These are phyloP conservation scores for Enteromius thamalakanensis DNA, from an alignment of 2,797 vertebrate species.

Conservation along the genomic window DNA sequence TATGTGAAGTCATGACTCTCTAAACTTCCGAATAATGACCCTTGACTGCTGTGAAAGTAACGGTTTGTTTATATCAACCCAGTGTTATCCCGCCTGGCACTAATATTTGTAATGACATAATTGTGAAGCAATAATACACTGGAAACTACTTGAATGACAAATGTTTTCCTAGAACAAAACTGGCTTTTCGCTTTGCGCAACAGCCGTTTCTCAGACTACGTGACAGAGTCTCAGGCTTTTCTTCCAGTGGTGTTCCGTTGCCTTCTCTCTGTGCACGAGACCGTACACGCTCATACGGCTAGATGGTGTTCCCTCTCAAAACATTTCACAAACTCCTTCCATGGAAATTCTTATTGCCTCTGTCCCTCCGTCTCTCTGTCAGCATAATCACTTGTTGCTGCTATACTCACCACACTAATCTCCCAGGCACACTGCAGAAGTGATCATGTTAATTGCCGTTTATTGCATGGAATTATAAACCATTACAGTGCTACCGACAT, in stretches of 20 bases:
- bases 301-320: slow-evolving; percentile 59
- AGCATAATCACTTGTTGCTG: slow-evolving; percentile 64
- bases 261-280: slow-evolving; percentile 26
- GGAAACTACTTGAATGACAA: slow-evolving; percentile 21
- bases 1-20: neutral
- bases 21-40: neutral
- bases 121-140: slow-evolving; percentile 9
- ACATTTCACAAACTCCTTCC: slow-evolving; percentile 69
- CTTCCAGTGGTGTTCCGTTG: slow-evolving; percentile 22
- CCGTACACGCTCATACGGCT: slow-evolving; percentile 23
- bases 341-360: slow-evolving; percentile 78
- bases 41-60: neutral
- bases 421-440: slow-evolving; percentile 66
- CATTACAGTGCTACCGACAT: slow-evolving; percentile 48
- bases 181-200: slow-evolving; percentile 15
- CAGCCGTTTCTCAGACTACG: slow-evolving; percentile 7
- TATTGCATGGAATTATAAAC: slow-evolving; percentile 64
- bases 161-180: slow-evolving; percentile 35
- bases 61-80: slow-evolving; percentile 3
- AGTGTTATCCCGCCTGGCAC: neutral
- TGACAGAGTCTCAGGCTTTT: slow-evolving; percentile 35
- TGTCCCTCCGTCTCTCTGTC: slow-evolving; percentile 62
- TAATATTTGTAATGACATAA: slow-evolving; percentile 55
- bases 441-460: slow-evolving; percentile 67
- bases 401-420: slow-evolving; percentile 66